These are phyloP conservation scores for Brachyopa scutellaris DNA, from an alignment of 2,888 invertebrate genomes.

Conservation along the genomic window DNA sequence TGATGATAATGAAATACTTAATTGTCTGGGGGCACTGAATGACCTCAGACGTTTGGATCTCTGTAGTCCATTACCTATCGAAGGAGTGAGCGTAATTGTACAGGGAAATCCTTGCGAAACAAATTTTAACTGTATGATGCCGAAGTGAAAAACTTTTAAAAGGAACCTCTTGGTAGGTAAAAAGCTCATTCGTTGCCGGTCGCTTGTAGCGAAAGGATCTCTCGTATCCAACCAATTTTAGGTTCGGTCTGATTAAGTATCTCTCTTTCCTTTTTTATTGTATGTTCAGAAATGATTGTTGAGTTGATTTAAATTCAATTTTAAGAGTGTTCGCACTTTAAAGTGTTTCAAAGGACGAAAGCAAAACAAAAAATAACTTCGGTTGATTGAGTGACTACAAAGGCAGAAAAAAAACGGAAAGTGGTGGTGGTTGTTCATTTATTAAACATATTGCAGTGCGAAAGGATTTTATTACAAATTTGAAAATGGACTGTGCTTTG, in stretches of 20 bases:
- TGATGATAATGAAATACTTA: constrained; percentile 65
- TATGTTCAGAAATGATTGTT: neutral
- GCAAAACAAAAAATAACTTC: neutral
- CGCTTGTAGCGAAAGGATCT: constrained; percentile 62
- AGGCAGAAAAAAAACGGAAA: constrained; percentile 4
- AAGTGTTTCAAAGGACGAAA: constrained; percentile 3
- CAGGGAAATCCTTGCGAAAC: constrained; percentile 20
- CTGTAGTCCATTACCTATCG: constrained; percentile 23
- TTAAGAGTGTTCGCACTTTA: constrained; percentile 18
- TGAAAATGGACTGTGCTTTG: constrained; percentile 17
- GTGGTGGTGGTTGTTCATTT: constrained; percentile 3
- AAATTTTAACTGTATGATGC: constrained; percentile 21
- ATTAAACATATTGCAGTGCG: constrained; percentile 15
- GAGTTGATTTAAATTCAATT: constrained; percentile 27
- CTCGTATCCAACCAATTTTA: constrained; percentile 5
- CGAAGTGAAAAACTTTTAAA: constrained; percentile 46
- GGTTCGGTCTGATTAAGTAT: neutral
- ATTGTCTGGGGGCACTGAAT: constrained; percentile 48
- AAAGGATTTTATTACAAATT: constrained; percentile 7
- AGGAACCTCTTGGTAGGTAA: constrained; percentile 37
- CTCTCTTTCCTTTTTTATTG: constrained; percentile 5
- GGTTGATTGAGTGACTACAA: constrained; percentile 17
- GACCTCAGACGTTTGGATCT: constrained; percentile 47
- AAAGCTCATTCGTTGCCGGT: constrained; percentile 70
- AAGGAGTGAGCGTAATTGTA: constrained; percentile 34